Evolutionary conservation across 30 jellyfish, hydroid and myxozoan species (phyloP), one percentile per base, ranked within the genome.

Genomic region (Cassiopea andromeda): DNA sequence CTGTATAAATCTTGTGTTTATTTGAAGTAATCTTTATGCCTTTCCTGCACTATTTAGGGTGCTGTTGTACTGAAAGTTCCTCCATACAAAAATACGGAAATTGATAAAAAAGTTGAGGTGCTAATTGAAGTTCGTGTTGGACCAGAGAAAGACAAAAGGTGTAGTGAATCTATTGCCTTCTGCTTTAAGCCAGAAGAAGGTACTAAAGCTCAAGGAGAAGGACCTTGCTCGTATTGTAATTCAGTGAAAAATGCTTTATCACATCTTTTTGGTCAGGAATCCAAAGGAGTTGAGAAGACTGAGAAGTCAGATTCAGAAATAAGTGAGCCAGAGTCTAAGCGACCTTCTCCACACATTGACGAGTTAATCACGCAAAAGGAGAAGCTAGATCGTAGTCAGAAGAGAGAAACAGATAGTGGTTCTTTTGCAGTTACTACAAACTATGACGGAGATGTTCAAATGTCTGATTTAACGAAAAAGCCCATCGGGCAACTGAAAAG

Each of bases 101-200:
- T 95, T 68, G 85, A 70, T 27, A 79, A 78, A 73, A 54, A 74
- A 15, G 95, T 87, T 57, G 93, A 73, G 60, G 98, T 95, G 7
- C 61, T 79, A 81, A 90, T 95, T n/a, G 99, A 95, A 83, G 91
- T 95, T 19, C 98, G 99, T 18, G 97, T 88, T 70, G 99, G 99
- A 27, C 91, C 99, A 1, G 99, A 95, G 59, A 95, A 91, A 74
- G 99, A 95, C 78, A 97, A 97, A 61, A 89, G 99, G 27, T 82
- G 92, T 84, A 95, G 99, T 48, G 99, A 95, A 58, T 94, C 99
- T 71, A 47, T 91, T 49, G 77, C 88, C 1, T 95, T 95, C 64
- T 75, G 90, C 16, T 95, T 91, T 73, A 77, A 72, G 54, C 94
- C 98, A 16, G 93, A 78, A 1, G 46, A 76, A 44, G 49, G 10